Conservation (phyloP, 2,113 vertebrate genomes). For the Hucho hucho region DNA sequence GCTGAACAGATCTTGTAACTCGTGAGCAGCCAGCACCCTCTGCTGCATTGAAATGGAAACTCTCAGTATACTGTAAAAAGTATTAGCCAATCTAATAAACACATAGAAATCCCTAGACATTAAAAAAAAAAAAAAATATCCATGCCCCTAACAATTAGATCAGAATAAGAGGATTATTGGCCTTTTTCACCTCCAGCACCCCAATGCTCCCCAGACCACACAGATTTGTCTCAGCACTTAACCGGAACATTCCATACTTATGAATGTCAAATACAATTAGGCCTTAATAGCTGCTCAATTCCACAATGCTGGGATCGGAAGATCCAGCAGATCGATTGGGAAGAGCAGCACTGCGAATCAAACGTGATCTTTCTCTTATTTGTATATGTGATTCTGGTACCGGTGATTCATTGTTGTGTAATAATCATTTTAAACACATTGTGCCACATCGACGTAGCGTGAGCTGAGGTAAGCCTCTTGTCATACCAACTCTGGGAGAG, state of each 20-base stretch:
- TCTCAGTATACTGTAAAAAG: not conserved
- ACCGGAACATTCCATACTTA: slow-evolving; percentile 46
- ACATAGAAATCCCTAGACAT: not conserved
- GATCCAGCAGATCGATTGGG: not conserved
- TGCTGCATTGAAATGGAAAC: slow-evolving; percentile 25
- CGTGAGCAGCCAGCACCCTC: slow-evolving; percentile 60
- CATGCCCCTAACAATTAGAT: slow-evolving; percentile 12
- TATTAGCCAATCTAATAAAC: not conserved
- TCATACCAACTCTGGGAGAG: too few relatives aligned
- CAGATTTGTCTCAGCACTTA: slow-evolving; percentile 30
- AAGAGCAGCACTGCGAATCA: not conserved
- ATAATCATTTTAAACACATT: too few relatives aligned
- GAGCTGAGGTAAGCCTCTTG: too few relatives aligned
- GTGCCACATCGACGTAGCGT: too few relatives aligned
- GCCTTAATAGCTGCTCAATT: not conserved
- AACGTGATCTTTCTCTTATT: not conserved
- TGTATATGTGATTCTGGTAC: not conserved
- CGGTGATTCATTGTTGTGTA: too few relatives aligned
- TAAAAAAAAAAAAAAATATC: not conserved
- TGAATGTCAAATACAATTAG: slow-evolving; percentile 46
- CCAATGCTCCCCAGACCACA: slow-evolving; percentile 25
- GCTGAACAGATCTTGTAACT: not conserved
- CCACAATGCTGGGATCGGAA: slow-evolving; percentile 7
- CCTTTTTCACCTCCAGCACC: slow-evolving; percentile 2
- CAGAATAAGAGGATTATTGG: slow-evolving; percentile 40